A percentile compares a stretch with the other conserved stretches of the same genome.
phyloP scores from a whole-genome alignment of 2,113 vertebrate species.

The Python bivittatus region DNA sequence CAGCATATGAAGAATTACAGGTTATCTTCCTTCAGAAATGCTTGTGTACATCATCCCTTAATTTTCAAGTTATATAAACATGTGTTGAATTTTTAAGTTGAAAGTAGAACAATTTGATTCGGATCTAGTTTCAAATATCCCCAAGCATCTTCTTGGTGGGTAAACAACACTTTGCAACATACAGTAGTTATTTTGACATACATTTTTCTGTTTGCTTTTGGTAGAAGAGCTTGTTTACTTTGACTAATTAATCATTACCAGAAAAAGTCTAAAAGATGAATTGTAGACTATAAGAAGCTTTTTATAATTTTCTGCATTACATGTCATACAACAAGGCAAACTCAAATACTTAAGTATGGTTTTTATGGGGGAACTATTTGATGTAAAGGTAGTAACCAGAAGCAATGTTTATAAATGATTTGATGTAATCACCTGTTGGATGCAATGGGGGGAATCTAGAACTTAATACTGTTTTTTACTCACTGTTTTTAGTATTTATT shows the following conservation, averaged over 20 bases:
- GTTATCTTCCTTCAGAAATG: background rate
- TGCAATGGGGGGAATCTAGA: no score
- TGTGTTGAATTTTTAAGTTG: background rate
- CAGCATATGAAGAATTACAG: no score
- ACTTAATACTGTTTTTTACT: no score
- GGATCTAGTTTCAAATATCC: background rate
- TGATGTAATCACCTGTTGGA: no score
- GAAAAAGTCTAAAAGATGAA: background rate
- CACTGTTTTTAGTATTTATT: no score
- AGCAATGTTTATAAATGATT: no score
- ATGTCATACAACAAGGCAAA: background rate
- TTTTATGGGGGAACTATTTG: background rate
- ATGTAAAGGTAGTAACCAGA: no score
- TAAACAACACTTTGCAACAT: background rate
- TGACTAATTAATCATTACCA: conserved; percentile 35
- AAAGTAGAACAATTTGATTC: background rate
- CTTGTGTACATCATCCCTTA: background rate
- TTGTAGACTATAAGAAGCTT: background rate
- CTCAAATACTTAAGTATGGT: background rate
- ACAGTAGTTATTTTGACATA: background rate
- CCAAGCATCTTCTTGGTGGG: background rate
- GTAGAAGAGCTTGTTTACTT: background rate
- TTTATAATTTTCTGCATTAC: background rate
- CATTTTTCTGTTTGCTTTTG: background rate
- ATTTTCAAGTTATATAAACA: background rate